phyloP scores from a whole-genome alignment of 2,888 invertebrate genomes.

The Mythimna pallens region DNA sequence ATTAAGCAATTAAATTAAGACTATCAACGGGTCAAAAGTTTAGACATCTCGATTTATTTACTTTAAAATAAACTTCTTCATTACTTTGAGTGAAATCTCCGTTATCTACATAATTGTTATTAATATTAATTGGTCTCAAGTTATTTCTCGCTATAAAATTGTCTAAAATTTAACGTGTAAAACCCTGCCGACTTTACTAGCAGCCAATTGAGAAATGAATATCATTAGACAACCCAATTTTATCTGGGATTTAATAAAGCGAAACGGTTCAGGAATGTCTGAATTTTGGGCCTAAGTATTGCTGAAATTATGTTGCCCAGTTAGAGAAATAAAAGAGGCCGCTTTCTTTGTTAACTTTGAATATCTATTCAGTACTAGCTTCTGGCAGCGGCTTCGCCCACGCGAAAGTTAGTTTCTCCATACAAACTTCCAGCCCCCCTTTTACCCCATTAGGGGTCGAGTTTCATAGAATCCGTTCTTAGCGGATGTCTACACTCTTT shows the following conservation, averaged over 20 bases:
- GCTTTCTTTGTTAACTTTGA: not conserved
- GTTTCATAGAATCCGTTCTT: too few species aligned
- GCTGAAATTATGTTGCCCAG: not conserved
- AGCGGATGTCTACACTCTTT: too few species aligned
- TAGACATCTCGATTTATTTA: constrained; percentile 3
- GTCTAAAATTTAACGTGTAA: too few species aligned
- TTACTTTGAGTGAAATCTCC: constrained; percentile 3
- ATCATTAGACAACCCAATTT: not conserved
- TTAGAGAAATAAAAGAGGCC: not conserved
- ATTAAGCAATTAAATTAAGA: not conserved
- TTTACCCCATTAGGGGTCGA: too few species aligned
- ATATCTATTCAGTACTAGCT: too few species aligned
- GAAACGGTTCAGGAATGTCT: not conserved
- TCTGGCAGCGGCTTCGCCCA: too few species aligned
- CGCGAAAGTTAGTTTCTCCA: too few species aligned
- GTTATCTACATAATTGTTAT: not conserved
- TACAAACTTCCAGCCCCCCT: too few species aligned
- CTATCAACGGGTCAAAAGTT: not conserved
- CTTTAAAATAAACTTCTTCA: constrained; percentile 4
- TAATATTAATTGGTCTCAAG: not conserved
- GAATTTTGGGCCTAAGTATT: not conserved
- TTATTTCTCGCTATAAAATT: too few species aligned
- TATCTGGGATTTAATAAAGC: not conserved
- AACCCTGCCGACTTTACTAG: not conserved
- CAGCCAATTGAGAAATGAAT: not conserved